Percentiles rank a stretch among this genome's conserved stretches.
Conservation (phyloP, 2,888 invertebrate species). For the Eilema griseolum region DNA sequence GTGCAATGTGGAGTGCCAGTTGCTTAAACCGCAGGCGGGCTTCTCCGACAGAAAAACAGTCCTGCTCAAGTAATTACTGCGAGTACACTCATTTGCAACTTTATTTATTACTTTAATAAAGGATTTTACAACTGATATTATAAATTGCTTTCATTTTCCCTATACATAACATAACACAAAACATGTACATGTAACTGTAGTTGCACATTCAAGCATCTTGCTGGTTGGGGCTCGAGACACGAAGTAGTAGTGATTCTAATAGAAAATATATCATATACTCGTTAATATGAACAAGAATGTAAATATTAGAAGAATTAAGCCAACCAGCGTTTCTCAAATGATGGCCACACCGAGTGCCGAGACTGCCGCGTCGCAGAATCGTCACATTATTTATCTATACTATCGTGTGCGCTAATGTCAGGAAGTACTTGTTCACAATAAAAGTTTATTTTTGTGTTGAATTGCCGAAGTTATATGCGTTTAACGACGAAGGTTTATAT, state of each 20-base stretch:
- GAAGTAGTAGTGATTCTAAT: too few relatives aligned
- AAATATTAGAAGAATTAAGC: not conserved
- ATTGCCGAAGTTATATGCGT: too few relatives aligned
- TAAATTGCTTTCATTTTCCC: slow-evolving; percentile 14
- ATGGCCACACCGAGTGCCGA: not conserved
- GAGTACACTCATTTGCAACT: slow-evolving; percentile 80
- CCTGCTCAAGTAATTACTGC: slow-evolving; percentile 77
- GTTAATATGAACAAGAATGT: too few relatives aligned
- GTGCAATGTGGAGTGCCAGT: slow-evolving; percentile 65
- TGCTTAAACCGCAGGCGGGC: slow-evolving; percentile 57
- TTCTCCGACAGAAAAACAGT: slow-evolving; percentile 50
- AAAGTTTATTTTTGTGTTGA: too few relatives aligned
- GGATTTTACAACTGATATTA: slow-evolving; percentile 70
- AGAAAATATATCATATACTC: too few relatives aligned
- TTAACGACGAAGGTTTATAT: too few relatives aligned
- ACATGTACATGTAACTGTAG: too few relatives aligned
- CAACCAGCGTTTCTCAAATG: not conserved
- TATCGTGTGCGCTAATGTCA: too few relatives aligned
- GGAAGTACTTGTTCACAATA: too few relatives aligned
- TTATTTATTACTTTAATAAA: slow-evolving; percentile 86
- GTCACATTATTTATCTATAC: too few relatives aligned
- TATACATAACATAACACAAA: too few relatives aligned
- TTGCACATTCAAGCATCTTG: not conserved
- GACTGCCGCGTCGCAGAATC: not conserved
- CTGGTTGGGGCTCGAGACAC: too few relatives aligned